A percentile compares a stretch with the other conserved stretches of the same genome.
Evolutionary conservation across 2,113 vertebrate species (phyloP).

Genomic region (Odocoileus hemionus): DNA sequence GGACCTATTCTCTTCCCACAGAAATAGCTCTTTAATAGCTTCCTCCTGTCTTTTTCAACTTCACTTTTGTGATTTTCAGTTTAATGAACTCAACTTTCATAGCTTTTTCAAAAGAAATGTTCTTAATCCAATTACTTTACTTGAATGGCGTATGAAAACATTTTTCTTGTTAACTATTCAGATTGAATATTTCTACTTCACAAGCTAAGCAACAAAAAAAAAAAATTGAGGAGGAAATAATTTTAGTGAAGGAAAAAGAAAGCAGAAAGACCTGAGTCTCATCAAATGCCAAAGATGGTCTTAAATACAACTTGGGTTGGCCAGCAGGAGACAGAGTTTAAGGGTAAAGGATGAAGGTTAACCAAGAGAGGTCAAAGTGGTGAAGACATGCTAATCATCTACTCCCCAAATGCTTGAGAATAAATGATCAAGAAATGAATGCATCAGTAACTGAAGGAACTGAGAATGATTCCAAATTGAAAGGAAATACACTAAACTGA

Average conservation of each 20-base stretch:
- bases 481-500: background rate
- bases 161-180: background rate
- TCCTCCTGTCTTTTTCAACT: background rate
- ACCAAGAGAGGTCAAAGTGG: background rate
- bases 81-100: background rate
- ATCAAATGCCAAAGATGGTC: background rate
- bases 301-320: background rate
- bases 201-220: background rate
- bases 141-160: background rate
- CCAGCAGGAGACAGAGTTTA: background rate
- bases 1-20: background rate
- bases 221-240: background rate
- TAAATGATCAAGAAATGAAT: background rate
- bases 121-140: background rate
- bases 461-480: background rate
- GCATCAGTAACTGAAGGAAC: background rate
- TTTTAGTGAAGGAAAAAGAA: background rate
- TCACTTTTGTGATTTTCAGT: background rate
- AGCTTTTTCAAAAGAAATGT: background rate
- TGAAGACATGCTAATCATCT: background rate
- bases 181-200: background rate
- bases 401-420: background rate
- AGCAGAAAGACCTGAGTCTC: background rate
- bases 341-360: background rate
- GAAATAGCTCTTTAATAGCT: background rate